Evolutionary conservation across 2,888 invertebrate species (phyloP).

Genomic region (Agrotis segetum): DNA sequence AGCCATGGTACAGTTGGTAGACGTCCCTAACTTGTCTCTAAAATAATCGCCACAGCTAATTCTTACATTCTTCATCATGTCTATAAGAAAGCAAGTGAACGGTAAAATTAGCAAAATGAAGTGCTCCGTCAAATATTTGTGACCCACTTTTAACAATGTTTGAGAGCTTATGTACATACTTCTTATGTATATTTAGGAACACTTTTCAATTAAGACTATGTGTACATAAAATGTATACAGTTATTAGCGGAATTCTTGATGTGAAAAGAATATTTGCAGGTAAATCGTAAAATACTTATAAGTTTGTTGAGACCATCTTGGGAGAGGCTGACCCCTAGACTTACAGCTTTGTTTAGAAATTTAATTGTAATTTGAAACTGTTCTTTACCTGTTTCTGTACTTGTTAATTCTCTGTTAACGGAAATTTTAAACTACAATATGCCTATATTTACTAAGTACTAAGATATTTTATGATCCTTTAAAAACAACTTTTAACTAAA

Average conservation of each 20-base stretch:
- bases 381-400: constrained; percentile 18
- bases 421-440: not conserved
- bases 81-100: constrained; percentile 59
- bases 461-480: too few species aligned
- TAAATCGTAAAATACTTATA: constrained; percentile 26
- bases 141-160: constrained; percentile 60
- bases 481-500: too few species aligned
- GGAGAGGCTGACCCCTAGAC: constrained; percentile 35
- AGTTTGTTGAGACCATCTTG: constrained; percentile 33
- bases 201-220: constrained; percentile 58
- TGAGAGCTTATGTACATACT: constrained; percentile 49
- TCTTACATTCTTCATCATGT: constrained; percentile 12
- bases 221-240: constrained; percentile 34
- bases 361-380: constrained; percentile 36
- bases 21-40: not conserved
- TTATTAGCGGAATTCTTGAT: constrained; percentile 39
- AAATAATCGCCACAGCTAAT: constrained; percentile 4
- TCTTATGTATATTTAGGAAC: constrained; percentile 43
- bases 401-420: constrained; percentile 7
- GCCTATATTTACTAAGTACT: not conserved
- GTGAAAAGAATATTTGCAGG: constrained; percentile 14
- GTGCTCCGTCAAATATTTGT: constrained; percentile 63
- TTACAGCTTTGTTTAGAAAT: constrained; percentile 29
- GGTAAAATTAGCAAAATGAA: constrained; percentile 64
- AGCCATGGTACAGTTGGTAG: too few species aligned